A percentile compares a stretch with the other conserved stretches of the same genome.
Conservation (phyloP, 2,888 invertebrate species). For the Orthosia gracilis region DNA sequence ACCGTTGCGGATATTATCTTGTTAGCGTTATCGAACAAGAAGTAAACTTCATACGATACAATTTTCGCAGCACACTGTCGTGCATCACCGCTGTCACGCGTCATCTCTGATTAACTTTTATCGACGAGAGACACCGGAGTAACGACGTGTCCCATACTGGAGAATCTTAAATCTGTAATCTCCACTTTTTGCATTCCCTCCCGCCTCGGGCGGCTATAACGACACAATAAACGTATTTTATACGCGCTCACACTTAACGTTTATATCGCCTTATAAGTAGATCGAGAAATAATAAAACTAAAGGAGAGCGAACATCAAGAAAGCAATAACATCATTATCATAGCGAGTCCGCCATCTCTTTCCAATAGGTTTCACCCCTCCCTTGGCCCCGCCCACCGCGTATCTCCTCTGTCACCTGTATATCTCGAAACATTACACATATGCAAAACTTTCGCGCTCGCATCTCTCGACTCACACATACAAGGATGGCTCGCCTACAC, state of each 20-base stretch:
- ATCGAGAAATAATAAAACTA: slow-evolving; percentile 91
- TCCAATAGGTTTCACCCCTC: slow-evolving; percentile 90
- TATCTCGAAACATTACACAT: slow-evolving; percentile 91
- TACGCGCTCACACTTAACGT: slow-evolving; percentile 89
- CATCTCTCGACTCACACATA: slow-evolving; percentile 79
- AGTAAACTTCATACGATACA: slow-evolving; percentile 59
- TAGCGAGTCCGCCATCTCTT: slow-evolving; percentile 90
- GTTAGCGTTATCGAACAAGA: slow-evolving; percentile 53
- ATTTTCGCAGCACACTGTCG: slow-evolving; percentile 49
- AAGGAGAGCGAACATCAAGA: slow-evolving; percentile 90
- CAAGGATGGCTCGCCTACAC: slow-evolving; percentile 70
- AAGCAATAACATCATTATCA: slow-evolving; percentile 91
- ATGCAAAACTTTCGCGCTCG: slow-evolving; percentile 90
- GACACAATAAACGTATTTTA: slow-evolving; percentile 90
- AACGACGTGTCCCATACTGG: slow-evolving; percentile 77
- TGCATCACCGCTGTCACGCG: slow-evolving; percentile 71
- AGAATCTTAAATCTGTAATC: slow-evolving; percentile 87
- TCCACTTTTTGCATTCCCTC: slow-evolving; percentile 88
- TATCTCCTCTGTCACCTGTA: slow-evolving; percentile 90
- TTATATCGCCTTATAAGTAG: slow-evolving; percentile 91
- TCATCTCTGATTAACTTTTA: slow-evolving; percentile 83
- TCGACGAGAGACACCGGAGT: slow-evolving; percentile 73
- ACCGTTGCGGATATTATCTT: slow-evolving; percentile 53
- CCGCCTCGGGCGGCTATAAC: slow-evolving; percentile 80
- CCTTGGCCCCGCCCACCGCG: slow-evolving; percentile 88